These are phyloP conservation scores for Melanerpes aurifrons DNA, from an alignment of 2,113 vertebrate genomes.

Conservation along the genomic window DNA sequence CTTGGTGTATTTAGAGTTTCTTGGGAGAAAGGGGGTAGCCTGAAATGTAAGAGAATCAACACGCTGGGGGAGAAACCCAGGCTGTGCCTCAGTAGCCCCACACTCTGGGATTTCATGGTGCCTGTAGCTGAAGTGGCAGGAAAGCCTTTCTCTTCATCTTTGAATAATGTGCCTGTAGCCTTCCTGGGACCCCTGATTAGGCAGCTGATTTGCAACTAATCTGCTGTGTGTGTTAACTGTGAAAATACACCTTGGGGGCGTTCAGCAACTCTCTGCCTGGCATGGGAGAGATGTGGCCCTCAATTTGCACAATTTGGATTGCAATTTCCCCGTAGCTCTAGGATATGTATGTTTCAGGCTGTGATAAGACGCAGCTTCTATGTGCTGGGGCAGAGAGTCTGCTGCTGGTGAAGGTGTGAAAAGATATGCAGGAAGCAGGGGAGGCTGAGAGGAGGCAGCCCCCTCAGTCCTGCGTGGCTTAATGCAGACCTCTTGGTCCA, in stretches of 20 bases:
- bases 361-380: constrained; percentile 41
- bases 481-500: not conserved
- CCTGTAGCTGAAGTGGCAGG: not conserved
- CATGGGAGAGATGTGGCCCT: constrained; percentile 12
- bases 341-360: constrained; percentile 31
- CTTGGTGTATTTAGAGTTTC: not conserved
- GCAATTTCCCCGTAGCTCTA: constrained; percentile 56
- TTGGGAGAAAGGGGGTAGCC: not conserved
- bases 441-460: not conserved
- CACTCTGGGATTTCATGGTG: rapidly evolving
- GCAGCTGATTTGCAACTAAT: constrained; percentile 59
- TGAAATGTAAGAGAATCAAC: not conserved
- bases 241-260: constrained; percentile 31
- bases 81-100: rapidly evolving
- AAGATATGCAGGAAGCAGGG: not conserved
- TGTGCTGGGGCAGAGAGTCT: not conserved
- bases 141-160: constrained; percentile 45
- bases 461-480: not conserved
- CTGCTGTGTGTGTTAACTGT: constrained; percentile 13
- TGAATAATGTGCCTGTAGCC: constrained; percentile 23
- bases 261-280: not conserved
- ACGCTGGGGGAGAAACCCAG: not conserved
- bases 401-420: not conserved
- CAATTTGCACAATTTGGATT: constrained; percentile 41
- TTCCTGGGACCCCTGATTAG: constrained; percentile 48